Evolutionary conservation across 2,113 vertebrate genomes (phyloP).

Genomic region (Cepphus grylle): DNA sequence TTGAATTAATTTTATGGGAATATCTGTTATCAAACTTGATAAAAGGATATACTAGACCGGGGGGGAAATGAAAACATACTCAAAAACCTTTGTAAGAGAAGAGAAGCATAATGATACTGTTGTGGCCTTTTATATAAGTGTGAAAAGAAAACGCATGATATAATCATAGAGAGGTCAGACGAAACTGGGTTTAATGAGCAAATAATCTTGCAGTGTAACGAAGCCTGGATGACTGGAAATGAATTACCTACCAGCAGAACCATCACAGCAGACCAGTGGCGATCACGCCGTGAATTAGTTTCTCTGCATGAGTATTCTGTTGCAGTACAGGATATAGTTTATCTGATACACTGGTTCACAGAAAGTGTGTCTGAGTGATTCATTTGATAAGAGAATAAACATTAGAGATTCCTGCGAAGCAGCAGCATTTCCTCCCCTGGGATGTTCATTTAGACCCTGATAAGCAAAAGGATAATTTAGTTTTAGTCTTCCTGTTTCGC

Average conservation of each 20-base stretch:
- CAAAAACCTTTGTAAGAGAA: background rate
- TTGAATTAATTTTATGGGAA: background rate
- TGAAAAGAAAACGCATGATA: background rate
- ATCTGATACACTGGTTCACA: background rate
- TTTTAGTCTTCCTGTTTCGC: background rate
- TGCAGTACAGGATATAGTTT: background rate
- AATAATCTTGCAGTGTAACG: background rate
- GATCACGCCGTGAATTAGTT: background rate
- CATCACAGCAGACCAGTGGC: background rate
- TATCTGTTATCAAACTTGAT: background rate
- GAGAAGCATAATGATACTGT: background rate
- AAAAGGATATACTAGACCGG: background rate
- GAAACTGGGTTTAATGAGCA: background rate
- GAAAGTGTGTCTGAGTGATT: background rate
- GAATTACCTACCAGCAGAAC: background rate
- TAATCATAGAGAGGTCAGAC: background rate
- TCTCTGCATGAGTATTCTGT: background rate
- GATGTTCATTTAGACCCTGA: background rate
- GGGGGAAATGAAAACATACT: background rate
- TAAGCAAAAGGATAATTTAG: background rate
- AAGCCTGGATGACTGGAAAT: background rate
- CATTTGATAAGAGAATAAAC: background rate
- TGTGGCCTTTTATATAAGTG: background rate
- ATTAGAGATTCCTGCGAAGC: background rate
- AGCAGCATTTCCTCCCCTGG: background rate